A percentile compares a stretch with the other conserved stretches of the same genome.
These are phyloP conservation scores for Cremastinae sp. DNA, from an alignment of 2,888 invertebrate species.

Conservation along the genomic window DNA sequence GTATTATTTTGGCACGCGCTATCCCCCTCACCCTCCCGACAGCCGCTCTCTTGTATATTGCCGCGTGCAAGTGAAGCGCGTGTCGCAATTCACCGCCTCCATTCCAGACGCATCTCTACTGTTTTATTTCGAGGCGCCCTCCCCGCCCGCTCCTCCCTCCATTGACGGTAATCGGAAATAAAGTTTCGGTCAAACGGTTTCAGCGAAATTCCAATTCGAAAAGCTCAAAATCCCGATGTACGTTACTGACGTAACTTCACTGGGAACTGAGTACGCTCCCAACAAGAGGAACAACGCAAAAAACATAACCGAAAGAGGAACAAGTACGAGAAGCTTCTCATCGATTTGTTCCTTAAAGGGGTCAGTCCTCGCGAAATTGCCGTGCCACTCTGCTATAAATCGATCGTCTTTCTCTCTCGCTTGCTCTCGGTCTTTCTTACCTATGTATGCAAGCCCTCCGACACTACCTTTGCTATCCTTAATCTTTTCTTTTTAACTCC, in stretches of 20 bases:
- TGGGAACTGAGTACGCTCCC: constrained; percentile 9
- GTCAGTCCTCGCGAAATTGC: constrained; percentile 37
- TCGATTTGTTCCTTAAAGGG: constrained; percentile 57
- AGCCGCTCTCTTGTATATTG: constrained; percentile 42
- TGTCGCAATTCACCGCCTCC: constrained; percentile 55
- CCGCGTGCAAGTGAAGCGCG: constrained; percentile 33
- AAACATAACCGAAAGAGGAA: constrained; percentile 57
- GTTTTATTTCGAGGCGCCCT: constrained; percentile 11
- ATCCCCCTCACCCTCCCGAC: too few species aligned
- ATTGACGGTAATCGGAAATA: too few species aligned
- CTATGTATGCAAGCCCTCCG: too few species aligned
- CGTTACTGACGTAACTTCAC: too few species aligned
- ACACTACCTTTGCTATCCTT: too few species aligned
- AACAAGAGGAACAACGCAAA: constrained; percentile 29
- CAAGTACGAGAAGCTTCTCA: constrained; percentile 62
- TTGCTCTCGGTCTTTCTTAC: too few species aligned
- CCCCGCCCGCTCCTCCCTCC: too few species aligned
- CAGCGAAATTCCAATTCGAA: too few species aligned
- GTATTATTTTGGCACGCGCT: constrained; percentile 55
- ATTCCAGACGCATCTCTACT: constrained; percentile 12
- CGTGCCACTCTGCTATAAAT: constrained; percentile 31
- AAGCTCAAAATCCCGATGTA: too few species aligned
- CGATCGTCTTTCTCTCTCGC: too few species aligned
- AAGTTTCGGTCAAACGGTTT: too few species aligned
- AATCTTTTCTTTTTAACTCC: too few species aligned